phyloP scores from a whole-genome alignment of 2,797 vertebrate genomes.

The Manis pentadactyla region DNA sequence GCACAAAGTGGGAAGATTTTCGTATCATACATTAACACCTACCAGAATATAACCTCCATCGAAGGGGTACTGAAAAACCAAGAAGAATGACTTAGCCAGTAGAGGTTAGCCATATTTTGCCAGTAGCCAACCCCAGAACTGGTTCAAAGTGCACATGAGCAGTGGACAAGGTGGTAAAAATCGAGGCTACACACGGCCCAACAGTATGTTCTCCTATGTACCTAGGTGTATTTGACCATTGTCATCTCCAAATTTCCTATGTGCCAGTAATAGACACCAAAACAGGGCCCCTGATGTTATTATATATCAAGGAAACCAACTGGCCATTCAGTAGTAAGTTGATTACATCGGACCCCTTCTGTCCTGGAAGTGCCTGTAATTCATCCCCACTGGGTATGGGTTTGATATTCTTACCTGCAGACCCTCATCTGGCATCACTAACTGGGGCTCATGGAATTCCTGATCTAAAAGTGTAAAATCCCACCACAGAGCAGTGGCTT shows the following conservation, averaged over 20 bases:
- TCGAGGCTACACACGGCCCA: not conserved
- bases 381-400: not conserved
- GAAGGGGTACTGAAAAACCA: not conserved
- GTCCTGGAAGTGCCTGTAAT: not conserved
- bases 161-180: not conserved
- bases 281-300: rapidly evolving
- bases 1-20: not conserved
- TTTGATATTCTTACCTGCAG: not conserved
- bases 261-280: not conserved
- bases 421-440: not conserved
- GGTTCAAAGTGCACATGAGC: not conserved
- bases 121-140: not conserved
- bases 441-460: not conserved
- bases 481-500: not conserved
- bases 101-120: not conserved
- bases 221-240: not conserved
- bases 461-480: not conserved
- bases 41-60: not conserved
- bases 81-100: not conserved
- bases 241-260: not conserved
- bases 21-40: not conserved
- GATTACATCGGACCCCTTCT: not conserved
- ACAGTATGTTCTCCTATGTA: not conserved
- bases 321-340: not conserved
- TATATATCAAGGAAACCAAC: not conserved